Evolutionary conservation across 2,888 invertebrate species (phyloP), one percentile per base, ranked within the genome.

Genomic region (Sclerodermus sp.): DNA sequence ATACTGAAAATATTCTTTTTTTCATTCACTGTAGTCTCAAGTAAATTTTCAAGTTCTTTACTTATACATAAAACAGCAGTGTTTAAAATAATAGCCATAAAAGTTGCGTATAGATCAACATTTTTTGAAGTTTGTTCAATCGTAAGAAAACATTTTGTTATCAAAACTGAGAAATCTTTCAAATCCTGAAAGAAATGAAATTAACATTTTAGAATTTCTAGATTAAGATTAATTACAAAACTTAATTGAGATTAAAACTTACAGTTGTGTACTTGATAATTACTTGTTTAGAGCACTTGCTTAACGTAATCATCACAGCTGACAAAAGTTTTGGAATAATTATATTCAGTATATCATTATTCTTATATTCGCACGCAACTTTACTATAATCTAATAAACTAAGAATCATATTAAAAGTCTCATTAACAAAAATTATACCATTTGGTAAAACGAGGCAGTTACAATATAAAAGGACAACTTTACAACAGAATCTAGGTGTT

Each of bases 401-500:
- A 9, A 52, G 31, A 13, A 65, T 46, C 17, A 56, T 49, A 16
- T 51, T 51, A 15, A 64, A 54, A 38, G 57, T 57, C 6, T 61
- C 46, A 12, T 57, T 49, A 0, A 55, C 23, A 15, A 67, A 67
- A 16, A 49, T 32, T 12, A 65, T 51, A 15, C 67, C 65, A 38
- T 47, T 56, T 5, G 48, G 16, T 4, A 36, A 15, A 3, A 50
- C 39, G 5, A 67, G 38, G 37, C 64, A 61, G 36, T 56, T 56
- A 29, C 48, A 45, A 36, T 65, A 62, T n/a, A 66, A 50, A 30
- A 64, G 42, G 43, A 66, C 59, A 10, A 62, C 50, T 42, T 60
- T 57, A 41, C 57, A 61, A 47, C 66, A 68, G 12, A 68, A 31
- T 42, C 60, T 65, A 15, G 64, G 58, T 6, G 47, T 53, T 12